Conservation (phyloP, 1,140 invertebrate species). For the Temnothorax longispinosus region DNA sequence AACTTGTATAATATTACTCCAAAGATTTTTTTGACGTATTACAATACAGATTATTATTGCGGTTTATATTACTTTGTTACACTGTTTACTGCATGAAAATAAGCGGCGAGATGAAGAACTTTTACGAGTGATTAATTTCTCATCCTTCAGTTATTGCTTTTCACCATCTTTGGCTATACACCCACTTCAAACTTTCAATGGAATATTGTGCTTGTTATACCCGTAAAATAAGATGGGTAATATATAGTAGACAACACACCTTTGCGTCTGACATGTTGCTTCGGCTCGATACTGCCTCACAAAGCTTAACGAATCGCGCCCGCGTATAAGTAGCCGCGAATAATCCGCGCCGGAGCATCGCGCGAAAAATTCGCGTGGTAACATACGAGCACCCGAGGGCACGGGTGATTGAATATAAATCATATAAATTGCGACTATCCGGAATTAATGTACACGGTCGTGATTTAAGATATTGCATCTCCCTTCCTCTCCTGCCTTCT, state of each 20-base stretch:
- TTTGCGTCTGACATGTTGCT: neutral
- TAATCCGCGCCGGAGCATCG: constrained; percentile 31
- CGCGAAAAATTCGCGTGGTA: constrained; percentile 43
- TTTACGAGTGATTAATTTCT: constrained; percentile 20
- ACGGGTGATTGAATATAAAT: constrained; percentile 68
- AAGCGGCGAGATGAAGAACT: constrained; percentile 7
- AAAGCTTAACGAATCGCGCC: constrained; percentile 58
- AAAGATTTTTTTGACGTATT: neutral
- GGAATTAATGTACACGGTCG: constrained; percentile 64
- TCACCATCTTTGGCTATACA: neutral
- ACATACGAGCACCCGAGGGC: constrained; percentile 44
- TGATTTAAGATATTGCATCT: constrained; percentile 66
- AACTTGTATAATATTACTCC: neutral
- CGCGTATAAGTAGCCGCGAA: constrained; percentile 57
- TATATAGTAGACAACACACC: constrained; percentile 32
- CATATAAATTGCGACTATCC: constrained; percentile 67
- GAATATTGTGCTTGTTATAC: constrained; percentile 43
- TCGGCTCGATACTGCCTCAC: constrained; percentile 26
- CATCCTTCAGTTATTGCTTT: constrained; percentile 4
- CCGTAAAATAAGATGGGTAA: constrained; percentile 50
- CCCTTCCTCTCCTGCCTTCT: neutral
- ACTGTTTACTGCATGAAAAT: neutral
- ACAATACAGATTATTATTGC: neutral
- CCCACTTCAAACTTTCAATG: constrained; percentile 5
- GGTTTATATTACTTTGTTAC: neutral